Conservation (phyloP, 53 echinoderm and acorn worm species). For the Patiria pectinifera region DNA sequence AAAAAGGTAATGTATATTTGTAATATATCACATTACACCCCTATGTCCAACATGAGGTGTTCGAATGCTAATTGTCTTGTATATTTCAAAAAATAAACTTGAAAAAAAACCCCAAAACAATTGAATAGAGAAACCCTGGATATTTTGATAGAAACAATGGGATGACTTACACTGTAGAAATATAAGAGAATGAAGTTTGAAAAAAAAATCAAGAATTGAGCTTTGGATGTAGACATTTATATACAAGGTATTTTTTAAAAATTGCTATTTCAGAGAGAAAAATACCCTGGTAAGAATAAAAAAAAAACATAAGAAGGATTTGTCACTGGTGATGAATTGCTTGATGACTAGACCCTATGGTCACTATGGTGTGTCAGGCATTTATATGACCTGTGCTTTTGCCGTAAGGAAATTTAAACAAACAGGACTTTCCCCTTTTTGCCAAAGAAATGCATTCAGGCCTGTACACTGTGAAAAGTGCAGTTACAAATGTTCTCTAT, state of each 20-base stretch:
- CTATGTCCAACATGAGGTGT: background rate
- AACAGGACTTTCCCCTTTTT: background rate
- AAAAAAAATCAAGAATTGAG: too few species aligned
- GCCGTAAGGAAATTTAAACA: background rate
- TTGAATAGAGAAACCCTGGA: background rate
- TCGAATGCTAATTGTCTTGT: background rate
- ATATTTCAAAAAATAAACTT: background rate
- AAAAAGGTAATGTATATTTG: constrained; percentile 77
- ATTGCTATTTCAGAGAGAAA: too few species aligned
- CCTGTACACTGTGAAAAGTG: background rate
- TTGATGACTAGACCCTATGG: too few species aligned
- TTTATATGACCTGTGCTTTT: background rate
- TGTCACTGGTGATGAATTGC: too few species aligned
- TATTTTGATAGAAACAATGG: too few species aligned
- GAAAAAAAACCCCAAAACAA: background rate
- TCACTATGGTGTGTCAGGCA: too few species aligned
- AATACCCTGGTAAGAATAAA: too few species aligned
- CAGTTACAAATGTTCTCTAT: background rate
- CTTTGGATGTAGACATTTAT: too few species aligned
- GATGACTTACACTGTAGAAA: too few species aligned
- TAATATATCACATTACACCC: background rate
- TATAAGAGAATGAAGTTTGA: too few species aligned
- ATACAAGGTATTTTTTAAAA: too few species aligned
- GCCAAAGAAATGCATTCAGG: background rate
- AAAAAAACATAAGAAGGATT: too few species aligned